A percentile compares a stretch with the other conserved stretches of the same genome.
These are phyloP conservation scores for Porphyrio hochstetteri DNA, from an alignment of 2,113 vertebrate genomes.

Conservation along the genomic window DNA sequence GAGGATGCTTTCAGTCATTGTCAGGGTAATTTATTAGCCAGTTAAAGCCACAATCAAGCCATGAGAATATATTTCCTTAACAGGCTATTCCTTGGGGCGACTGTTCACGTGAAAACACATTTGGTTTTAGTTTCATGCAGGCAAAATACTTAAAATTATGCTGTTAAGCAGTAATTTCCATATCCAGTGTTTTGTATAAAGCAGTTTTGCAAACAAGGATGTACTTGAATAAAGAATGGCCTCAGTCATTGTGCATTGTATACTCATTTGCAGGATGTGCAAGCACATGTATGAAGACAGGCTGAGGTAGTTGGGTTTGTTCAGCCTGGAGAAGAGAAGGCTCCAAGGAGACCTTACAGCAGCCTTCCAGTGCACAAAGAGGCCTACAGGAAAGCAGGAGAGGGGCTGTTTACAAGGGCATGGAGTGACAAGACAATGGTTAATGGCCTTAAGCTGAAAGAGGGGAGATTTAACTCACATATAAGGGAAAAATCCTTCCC, in stretches of 20 bases:
- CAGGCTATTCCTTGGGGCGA: neutral
- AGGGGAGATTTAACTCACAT: too few species aligned
- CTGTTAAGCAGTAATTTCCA: too few species aligned
- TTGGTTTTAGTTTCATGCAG: neutral
- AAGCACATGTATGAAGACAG: too few species aligned
- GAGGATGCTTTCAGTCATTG: neutral
- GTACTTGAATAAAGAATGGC: neutral
- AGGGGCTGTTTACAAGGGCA: too few species aligned
- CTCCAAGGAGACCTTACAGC: too few species aligned
- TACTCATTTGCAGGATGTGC: neutral
- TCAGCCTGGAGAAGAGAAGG: too few species aligned
- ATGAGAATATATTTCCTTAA: neutral
- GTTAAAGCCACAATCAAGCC: neutral
- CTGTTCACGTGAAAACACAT: neutral
- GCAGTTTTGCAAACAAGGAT: neutral
- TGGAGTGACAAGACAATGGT: too few species aligned
- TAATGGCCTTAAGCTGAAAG: too few species aligned
- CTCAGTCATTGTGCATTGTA: neutral
- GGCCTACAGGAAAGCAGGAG: too few species aligned
- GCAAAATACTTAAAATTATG: slow-evolving; percentile 1
- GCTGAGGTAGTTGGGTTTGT: too few species aligned
- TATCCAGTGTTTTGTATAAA: neutral
- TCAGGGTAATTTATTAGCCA: neutral
- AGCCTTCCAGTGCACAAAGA: too few species aligned
- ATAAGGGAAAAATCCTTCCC: too few species aligned